Conservation (phyloP, 2,113 vertebrate species). For the Plotosus lineatus region DNA sequence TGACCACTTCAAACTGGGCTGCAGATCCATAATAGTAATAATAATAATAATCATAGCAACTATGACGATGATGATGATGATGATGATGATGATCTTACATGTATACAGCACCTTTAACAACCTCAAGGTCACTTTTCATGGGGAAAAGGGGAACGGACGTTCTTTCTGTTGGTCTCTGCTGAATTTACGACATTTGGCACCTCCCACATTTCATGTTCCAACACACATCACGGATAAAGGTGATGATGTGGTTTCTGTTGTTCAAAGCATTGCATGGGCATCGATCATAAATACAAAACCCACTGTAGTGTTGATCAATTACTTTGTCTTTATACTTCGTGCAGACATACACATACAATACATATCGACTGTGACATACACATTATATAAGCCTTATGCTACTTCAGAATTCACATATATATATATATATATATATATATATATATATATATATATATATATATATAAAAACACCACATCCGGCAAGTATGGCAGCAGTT, state of each 20-base stretch:
- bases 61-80: too few relatives aligned
- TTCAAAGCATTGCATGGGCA: not conserved
- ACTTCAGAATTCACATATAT: too few relatives aligned
- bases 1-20: too few relatives aligned
- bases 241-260: not conserved
- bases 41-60: too few relatives aligned
- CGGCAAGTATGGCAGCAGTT: conserved; percentile 40
- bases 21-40: too few relatives aligned
- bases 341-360: not conserved
- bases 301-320: not conserved
- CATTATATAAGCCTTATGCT: too few relatives aligned
- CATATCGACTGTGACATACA: not conserved
- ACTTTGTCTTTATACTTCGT: not conserved
- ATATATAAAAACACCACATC: conserved; percentile 34
- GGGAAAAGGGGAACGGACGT: too few relatives aligned
- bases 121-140: too few relatives aligned
- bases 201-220: not conserved
- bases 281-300: not conserved
- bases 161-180: not conserved
- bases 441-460: too few relatives aligned
- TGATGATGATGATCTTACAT: too few relatives aligned
- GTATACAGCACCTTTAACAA: too few relatives aligned
- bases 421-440: too few relatives aligned
- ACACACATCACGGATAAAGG: not conserved
- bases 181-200: not conserved